Base-by-base conservation (phyloP, 2,113 vertebrate genomes). In the Accipiter cooperii region DNA sequence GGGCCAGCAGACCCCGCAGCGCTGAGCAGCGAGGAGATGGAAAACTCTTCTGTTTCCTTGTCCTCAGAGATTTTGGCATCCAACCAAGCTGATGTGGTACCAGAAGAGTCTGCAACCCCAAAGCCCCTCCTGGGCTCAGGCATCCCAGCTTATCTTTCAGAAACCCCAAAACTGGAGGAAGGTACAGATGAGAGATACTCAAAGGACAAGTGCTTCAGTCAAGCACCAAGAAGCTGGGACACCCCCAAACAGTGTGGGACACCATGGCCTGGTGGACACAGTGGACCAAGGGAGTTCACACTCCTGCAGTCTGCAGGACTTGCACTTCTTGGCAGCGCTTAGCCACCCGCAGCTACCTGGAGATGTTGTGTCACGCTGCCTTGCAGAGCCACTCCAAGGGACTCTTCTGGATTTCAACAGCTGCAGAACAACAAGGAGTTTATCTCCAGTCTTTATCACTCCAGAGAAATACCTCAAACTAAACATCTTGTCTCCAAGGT, bases 1-100 rank as follows among this genome's bases (percentile, higher is more conserved):
- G 19, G 12, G 8, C 14, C 18, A 70, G 28, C 9, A 28, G 1
- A 1, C 14, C 20, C 12, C 11, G 6, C 7, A 11, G 17, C 6
- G 12, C 33, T 24, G n/a, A 88, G 38, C 12, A 55, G 49, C 7
- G 20, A 74, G 65, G 15, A 87, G 26, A 33, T 29, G 5, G 70
- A 78, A 82, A 87, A 19, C 6, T 82, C 17, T 58, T 76, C 51
- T 5, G 2, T 33, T 38, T 60, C 17, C 28, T 63, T 26, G 17
- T 46, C 29, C 20, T 65, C 2, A 1, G 7, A 66, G 46, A 29
- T 66, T 47, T 33, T 88, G 79, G 36, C 20, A 65, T n/a, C 65
- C 49, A 55, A 17, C 3, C 20, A 18, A 64, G 5, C 17, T 66
- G 75, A 52, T 38, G 29, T 29, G 55, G 21, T 54, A 44, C 22